Percentiles rank a stretch among this genome's conserved stretches.
Conservation (phyloP, 2,888 invertebrate genomes). For the Pyrgus malvae region DNA sequence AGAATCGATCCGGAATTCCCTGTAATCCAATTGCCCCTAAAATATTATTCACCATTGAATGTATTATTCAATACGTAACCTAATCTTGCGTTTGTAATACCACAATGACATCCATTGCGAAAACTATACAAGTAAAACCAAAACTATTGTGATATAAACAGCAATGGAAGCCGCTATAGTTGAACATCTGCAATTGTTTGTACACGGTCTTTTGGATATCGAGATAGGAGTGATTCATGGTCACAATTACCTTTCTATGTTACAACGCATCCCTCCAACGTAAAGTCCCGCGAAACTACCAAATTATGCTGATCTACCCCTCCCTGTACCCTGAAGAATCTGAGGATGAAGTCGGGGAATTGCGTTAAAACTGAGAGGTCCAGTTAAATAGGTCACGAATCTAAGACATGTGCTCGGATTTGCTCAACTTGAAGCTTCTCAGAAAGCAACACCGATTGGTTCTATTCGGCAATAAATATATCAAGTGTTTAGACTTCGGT, state of each 20-base stretch:
- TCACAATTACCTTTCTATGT: constrained; percentile 74
- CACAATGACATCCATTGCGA: constrained; percentile 13
- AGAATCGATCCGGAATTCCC: constrained; percentile 51
- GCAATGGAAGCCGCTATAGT: constrained; percentile 14
- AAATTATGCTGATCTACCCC: background rate
- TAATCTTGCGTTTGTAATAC: background rate
- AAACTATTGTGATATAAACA: constrained; percentile 14
- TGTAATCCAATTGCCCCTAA: constrained; percentile 52
- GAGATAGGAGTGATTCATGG: constrained; percentile 76
- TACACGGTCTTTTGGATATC: constrained; percentile 42
- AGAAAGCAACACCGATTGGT: constrained; percentile 34
- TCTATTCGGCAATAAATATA: constrained; percentile 52
- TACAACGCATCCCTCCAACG: constrained; percentile 14
- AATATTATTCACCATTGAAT: constrained; percentile 53
- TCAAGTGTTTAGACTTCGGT: constrained; percentile 58
- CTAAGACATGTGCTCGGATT: constrained; percentile 20
- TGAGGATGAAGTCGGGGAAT: background rate
- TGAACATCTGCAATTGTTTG: background rate
- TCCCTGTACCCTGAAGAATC: background rate
- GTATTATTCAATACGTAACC: background rate
- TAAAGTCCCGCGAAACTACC: constrained; percentile 30
- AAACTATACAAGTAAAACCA: background rate
- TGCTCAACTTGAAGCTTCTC: constrained; percentile 7
- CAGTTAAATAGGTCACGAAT: constrained; percentile 48
- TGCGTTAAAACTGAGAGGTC: background rate